phyloP scores from a whole-genome alignment of 2,797 vertebrate genomes.

The Ispidina lecontei region DNA sequence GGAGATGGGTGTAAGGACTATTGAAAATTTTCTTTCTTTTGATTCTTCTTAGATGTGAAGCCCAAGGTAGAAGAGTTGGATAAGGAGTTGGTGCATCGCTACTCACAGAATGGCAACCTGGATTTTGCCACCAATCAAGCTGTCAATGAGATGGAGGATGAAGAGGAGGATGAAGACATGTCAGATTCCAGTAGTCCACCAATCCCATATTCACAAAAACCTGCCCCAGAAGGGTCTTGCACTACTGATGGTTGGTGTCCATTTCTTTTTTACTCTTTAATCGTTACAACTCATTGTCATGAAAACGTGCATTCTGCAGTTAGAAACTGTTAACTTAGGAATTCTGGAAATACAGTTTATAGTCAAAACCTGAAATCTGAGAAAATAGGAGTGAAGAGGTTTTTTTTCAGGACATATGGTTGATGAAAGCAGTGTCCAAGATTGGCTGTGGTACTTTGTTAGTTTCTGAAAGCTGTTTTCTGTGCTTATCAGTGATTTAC shows the following conservation, averaged over 20 bases:
- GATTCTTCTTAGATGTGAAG: constrained; percentile 85
- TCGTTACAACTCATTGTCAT: neutral
- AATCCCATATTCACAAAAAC: constrained; percentile 92
- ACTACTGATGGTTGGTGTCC: constrained; percentile 88
- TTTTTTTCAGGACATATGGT: neutral
- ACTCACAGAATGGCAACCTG: constrained; percentile 82
- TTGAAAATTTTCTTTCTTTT: neutral
- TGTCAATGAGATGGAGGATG: constrained; percentile 86
- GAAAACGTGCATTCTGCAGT: neutral
- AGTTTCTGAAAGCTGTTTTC: neutral
- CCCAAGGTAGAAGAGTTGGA: constrained; percentile 87
- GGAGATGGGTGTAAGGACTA: neutral
- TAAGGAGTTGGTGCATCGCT: constrained; percentile 83
- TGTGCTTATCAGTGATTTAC: neutral
- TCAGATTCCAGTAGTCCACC: constrained; percentile 94
- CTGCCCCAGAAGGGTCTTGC: constrained; percentile 94
- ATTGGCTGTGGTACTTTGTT: neutral
- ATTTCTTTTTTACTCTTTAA: neutral
- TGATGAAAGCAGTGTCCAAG: neutral
- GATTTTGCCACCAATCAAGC: constrained; percentile 84
- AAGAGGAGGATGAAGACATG: constrained; percentile 95
- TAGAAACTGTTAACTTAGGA: neutral
- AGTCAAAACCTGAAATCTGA: neutral
- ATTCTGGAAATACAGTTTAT: neutral
- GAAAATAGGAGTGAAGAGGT: fast-evolving